Evolutionary conservation across 92 coral and sea anemone genomes (phyloP).

Genomic region (Virgularia gustaviana): DNA sequence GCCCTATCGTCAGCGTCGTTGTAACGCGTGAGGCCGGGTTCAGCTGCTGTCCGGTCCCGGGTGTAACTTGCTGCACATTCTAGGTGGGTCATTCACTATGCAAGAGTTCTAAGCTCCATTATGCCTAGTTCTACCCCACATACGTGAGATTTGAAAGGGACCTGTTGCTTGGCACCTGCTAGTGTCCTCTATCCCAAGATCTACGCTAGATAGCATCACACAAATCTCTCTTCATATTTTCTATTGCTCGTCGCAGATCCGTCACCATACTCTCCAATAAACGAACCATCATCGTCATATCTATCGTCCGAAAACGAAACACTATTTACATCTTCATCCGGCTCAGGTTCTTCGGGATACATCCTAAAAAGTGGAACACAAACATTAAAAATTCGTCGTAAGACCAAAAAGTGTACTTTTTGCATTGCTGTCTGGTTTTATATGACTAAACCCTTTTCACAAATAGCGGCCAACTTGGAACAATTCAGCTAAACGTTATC

Average conservation of each 20-base stretch:
- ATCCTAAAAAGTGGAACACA: no score
- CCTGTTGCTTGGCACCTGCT: background rate
- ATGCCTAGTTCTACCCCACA: no score
- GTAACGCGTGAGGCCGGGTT: no score
- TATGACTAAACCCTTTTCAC: background rate
- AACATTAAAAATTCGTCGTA: background rate
- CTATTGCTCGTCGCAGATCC: background rate
- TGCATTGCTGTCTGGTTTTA: background rate
- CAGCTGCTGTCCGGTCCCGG: no score
- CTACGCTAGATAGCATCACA: no score
- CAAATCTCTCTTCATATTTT: conserved; percentile 23
- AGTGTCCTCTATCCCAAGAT: background rate
- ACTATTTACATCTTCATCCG: conserved; percentile 1
- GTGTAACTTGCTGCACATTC: no score
- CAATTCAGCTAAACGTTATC: no score
- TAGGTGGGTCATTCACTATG: no score
- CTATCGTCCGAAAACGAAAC: conserved; percentile 22
- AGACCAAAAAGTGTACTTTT: background rate
- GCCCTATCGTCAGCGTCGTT: no score
- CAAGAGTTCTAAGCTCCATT: no score
- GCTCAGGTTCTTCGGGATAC: conserved; percentile 2
- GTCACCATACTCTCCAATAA: conserved; percentile 30
- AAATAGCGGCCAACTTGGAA: no score
- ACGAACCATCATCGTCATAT: conserved; percentile 31
- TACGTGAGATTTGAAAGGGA: no score